Evolutionary conservation across 2,888 invertebrate species (phyloP).

Genomic region (Aporophyla nigra): DNA sequence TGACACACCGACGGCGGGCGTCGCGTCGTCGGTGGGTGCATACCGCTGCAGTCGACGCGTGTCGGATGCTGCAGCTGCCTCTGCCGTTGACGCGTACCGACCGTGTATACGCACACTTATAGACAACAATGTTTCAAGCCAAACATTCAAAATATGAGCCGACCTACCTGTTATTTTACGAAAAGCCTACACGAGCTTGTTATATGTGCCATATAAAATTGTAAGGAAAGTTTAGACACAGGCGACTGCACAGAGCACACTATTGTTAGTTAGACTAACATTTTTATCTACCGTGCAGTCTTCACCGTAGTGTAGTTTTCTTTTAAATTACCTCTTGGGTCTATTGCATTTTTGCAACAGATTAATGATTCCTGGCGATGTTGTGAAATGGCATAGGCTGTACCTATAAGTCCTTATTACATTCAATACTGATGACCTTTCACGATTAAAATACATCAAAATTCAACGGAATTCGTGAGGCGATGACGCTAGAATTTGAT

Average conservation of each 20-base stretch:
- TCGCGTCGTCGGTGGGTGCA: no score
- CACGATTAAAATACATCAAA: background rate
- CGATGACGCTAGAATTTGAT: background rate
- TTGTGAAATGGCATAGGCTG: background rate
- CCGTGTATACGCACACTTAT: background rate
- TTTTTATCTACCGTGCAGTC: constrained; percentile 23
- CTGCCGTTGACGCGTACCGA: no score
- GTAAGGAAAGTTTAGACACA: constrained; percentile 13
- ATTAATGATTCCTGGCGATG: background rate
- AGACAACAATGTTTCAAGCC: background rate
- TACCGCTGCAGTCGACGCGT: no score
- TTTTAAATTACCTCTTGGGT: constrained; percentile 15
- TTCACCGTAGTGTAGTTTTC: constrained; percentile 11
- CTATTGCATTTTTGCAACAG: constrained; percentile 3
- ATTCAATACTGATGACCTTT: background rate
- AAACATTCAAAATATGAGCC: background rate
- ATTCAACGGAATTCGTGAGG: background rate
- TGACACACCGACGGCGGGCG: no score
- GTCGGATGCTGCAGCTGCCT: no score
- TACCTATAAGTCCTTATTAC: no score
- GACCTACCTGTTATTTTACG: background rate
- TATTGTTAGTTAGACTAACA: constrained; percentile 1
- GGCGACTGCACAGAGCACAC: background rate
- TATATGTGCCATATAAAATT: background rate
- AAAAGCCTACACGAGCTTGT: background rate